Percentiles rank a stretch among this genome's conserved stretches.
Conservation (phyloP, 92 coral and sea anemone species). For the Blastomussa wellsi region DNA sequence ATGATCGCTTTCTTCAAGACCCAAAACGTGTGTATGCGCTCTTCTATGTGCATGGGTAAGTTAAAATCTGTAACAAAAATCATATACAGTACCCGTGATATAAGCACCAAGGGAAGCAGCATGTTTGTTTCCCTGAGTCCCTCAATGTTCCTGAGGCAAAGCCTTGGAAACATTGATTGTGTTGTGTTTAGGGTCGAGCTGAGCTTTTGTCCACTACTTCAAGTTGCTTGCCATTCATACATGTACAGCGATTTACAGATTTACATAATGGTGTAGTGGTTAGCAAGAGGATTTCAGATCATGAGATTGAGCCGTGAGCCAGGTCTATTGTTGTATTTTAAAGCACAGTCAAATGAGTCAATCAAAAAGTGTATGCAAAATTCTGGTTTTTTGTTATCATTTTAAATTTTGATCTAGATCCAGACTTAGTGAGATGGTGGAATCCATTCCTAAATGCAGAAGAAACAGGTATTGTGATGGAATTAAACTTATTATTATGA, state of each 20-base stretch:
- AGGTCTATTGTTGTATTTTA: neutral
- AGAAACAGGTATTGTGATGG: constrained; percentile 75
- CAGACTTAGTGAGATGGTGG: constrained; percentile 89
- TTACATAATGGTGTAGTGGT: no score
- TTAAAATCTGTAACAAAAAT: neutral
- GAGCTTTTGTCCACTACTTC: no score
- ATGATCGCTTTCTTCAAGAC: constrained; percentile 73
- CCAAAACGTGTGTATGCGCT: constrained; percentile 90
- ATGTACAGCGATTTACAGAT: no score
- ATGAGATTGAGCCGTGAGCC: no score
- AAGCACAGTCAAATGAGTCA: neutral
- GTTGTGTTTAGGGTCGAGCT: no score
- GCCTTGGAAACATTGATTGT: no score
- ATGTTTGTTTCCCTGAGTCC: no score
- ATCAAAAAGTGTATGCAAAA: neutral
- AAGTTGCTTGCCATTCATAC: no score
- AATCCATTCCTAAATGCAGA: constrained; percentile 88
- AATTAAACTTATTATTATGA: neutral
- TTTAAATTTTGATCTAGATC: constrained; percentile 56
- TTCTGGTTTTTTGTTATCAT: neutral
- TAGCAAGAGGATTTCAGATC: no score
- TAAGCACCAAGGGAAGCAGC: no score
- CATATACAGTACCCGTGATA: no score
- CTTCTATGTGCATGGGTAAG: constrained; percentile 95
- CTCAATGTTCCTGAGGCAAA: no score